These are phyloP conservation scores for Pterophyllum scalare DNA, from an alignment of 2,113 vertebrate genomes.

Conservation along the genomic window DNA sequence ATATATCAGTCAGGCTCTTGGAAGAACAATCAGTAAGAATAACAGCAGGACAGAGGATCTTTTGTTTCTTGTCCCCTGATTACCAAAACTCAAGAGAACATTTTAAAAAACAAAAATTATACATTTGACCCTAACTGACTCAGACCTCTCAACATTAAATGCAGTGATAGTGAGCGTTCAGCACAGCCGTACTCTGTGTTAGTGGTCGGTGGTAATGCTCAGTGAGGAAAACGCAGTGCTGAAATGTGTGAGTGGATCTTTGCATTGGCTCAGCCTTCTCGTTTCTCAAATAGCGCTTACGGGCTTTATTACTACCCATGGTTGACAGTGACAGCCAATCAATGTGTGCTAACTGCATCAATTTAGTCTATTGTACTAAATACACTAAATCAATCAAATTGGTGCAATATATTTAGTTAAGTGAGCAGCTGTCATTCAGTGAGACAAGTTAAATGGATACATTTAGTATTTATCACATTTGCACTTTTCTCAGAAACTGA, in stretches of 20 bases:
- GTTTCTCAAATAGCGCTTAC: not conserved
- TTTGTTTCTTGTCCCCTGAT: no score
- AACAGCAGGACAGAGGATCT: no score
- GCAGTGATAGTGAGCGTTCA: not conserved
- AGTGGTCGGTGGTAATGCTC: not conserved
- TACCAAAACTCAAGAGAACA: no score
- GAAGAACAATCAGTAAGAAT: not conserved
- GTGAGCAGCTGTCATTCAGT: slow-evolving; percentile 1
- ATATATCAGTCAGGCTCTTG: not conserved
- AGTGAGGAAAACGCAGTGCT: not conserved
- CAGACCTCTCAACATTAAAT: not conserved
- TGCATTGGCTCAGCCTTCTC: not conserved
- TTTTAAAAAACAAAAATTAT: no score
- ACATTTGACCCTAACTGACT: no score
- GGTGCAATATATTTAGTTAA: slow-evolving; percentile 1
- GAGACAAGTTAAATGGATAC: slow-evolving; percentile 21
- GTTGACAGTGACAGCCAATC: slow-evolving; percentile 42
- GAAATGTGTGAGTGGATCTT: not conserved
- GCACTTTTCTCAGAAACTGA: not conserved
- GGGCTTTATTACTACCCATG: not conserved
- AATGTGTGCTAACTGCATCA: slow-evolving; percentile 32
- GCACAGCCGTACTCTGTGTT: not conserved
- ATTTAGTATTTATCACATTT: slow-evolving; percentile 2
- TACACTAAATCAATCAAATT: slow-evolving; percentile 4
- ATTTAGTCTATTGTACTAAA: slow-evolving; percentile 21